These are phyloP conservation scores for Cancer borealis DNA, from an alignment of 2,888 invertebrate genomes.

Conservation along the genomic window DNA sequence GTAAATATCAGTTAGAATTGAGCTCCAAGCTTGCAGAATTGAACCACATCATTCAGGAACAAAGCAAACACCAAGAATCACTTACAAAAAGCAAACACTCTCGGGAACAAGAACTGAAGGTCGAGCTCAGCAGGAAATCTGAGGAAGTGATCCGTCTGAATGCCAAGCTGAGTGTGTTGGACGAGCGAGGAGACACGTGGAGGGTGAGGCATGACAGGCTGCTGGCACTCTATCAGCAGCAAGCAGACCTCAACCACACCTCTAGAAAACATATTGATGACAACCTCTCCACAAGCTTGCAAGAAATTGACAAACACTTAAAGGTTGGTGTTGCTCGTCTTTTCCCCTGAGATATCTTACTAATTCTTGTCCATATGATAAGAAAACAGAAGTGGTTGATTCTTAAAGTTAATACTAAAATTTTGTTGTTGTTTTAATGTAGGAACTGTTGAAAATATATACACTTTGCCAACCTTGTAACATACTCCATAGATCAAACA, in stretches of 20 bases:
- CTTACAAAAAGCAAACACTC: slow-evolving; percentile 36
- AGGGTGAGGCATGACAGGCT: slow-evolving; percentile 64
- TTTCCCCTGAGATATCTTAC: neutral
- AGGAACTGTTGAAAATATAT: neutral
- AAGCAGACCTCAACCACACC: slow-evolving; percentile 53
- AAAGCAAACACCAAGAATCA: slow-evolving; percentile 64
- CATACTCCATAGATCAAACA: neutral
- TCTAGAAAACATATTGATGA: slow-evolving; percentile 54
- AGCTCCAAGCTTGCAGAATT: slow-evolving; percentile 66
- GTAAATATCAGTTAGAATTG: slow-evolving; percentile 65
- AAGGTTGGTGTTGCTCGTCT: slow-evolving; percentile 38
- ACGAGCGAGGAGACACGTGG: slow-evolving; percentile 67
- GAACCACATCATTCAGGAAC: slow-evolving; percentile 52
- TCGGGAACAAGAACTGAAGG: slow-evolving; percentile 61
- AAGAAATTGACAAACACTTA: slow-evolving; percentile 61
- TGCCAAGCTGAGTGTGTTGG: slow-evolving; percentile 53
- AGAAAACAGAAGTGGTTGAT: neutral
- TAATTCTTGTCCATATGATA: neutral
- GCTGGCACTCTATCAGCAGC: slow-evolving; percentile 64
- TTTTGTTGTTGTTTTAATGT: neutral
- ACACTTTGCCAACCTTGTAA: neutral
- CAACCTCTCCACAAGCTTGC: slow-evolving; percentile 44
- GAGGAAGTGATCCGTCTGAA: slow-evolving; percentile 60
- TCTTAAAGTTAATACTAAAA: neutral
- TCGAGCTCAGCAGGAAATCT: slow-evolving; percentile 59